These are phyloP conservation scores for Drosophila kuntzei DNA, from an alignment of 2,888 invertebrate genomes.

Conservation along the genomic window DNA sequence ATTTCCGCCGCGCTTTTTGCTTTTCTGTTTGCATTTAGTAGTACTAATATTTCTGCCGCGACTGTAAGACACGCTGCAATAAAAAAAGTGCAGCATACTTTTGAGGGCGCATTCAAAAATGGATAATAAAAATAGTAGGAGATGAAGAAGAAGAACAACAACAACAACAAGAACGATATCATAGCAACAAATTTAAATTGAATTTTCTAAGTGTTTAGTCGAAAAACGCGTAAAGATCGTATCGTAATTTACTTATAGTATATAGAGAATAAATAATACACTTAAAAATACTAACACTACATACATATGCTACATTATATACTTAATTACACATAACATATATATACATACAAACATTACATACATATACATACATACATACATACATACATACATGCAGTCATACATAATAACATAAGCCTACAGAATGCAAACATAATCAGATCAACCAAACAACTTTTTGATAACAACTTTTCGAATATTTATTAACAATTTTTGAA, in stretches of 20 bases:
- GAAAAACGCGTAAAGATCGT: conserved; percentile 46
- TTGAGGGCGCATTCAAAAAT: conserved; percentile 40
- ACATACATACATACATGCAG: conserved; percentile 35
- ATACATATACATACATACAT: conserved; percentile 44
- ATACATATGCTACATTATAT: conserved; percentile 28
- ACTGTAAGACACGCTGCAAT: conserved; percentile 58
- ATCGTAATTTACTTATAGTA: conserved; percentile 51
- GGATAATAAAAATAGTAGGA: not conserved
- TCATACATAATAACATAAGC: conserved; percentile 70
- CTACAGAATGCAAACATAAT: conserved; percentile 73
- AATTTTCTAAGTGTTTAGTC: conserved; percentile 78
- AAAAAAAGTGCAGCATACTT: conserved; percentile 53
- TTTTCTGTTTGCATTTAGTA: conserved; percentile 55
- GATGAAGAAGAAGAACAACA: conserved; percentile 9
- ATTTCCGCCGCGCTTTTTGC: conserved; percentile 67
- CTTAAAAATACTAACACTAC: conserved; percentile 49
- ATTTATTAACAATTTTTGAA: conserved; percentile 58
- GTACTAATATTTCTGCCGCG: conserved; percentile 62
- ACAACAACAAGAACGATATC: conserved; percentile 27
- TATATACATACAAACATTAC: conserved; percentile 45
- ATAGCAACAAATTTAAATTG: conserved; percentile 73
- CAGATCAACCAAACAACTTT: conserved; percentile 55
- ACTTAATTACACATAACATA: conserved; percentile 47
- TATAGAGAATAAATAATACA: conserved; percentile 55
- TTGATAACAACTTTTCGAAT: conserved; percentile 69